Conservation (phyloP, 2,113 vertebrate genomes). For the Tretioscincus oriximinensis region DNA sequence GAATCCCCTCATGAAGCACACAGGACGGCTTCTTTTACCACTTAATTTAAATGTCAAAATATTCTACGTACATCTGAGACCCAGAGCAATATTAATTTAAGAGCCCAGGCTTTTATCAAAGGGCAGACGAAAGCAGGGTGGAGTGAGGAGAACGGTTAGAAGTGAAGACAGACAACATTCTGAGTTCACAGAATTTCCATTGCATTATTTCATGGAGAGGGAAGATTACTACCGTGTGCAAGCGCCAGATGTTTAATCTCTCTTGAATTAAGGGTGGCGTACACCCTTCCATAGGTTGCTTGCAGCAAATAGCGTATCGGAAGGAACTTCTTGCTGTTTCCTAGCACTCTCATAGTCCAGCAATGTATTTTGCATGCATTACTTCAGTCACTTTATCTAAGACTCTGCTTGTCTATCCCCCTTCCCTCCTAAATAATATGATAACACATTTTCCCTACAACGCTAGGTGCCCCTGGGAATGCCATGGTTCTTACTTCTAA, state of each 20-base stretch:
- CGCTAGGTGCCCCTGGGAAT: too few species aligned
- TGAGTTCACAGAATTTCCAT: not conserved
- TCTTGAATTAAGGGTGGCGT: not conserved
- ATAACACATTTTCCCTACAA: too few species aligned
- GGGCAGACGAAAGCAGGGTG: slow-evolving; percentile 17
- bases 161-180: slow-evolving; percentile 18
- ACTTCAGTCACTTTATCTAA: too few species aligned
- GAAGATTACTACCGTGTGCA: slow-evolving; percentile 5
- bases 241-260: slow-evolving; percentile 13
- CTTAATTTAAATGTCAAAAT: slow-evolving; percentile 7
- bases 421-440: too few species aligned
- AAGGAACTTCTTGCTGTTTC: not conserved
- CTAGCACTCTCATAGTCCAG: too few species aligned
- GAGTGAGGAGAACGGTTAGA: not conserved
- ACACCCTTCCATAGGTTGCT: not conserved
- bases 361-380: too few species aligned
- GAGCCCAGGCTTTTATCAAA: not conserved
- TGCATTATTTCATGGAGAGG: slow-evolving; percentile 42
- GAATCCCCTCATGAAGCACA: slow-evolving; percentile 53
- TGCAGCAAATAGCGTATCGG: not conserved
- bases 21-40: slow-evolving; percentile 29
- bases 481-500: too few species aligned
- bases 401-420: too few species aligned
- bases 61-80: slow-evolving; percentile 24
- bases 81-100: fast-evolving